These are phyloP conservation scores for Dromococcyx pavoninus DNA, from an alignment of 2,797 vertebrate genomes.

Conservation along the genomic window DNA sequence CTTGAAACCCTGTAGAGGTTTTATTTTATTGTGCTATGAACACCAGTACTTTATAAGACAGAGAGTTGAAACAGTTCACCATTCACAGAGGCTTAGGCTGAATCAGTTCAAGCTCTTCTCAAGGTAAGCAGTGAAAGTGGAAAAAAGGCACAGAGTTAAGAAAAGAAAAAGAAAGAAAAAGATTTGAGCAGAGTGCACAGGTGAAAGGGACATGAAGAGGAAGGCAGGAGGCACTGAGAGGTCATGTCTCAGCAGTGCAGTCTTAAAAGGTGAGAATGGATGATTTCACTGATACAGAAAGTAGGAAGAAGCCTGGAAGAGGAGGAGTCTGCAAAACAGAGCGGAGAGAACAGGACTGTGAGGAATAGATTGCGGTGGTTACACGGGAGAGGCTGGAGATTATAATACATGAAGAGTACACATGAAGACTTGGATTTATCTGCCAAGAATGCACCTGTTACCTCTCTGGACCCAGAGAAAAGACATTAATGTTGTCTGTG, in stretches of 20 bases:
- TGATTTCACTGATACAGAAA: background rate
- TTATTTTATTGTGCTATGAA: constrained; percentile 7
- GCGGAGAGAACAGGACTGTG: background rate
- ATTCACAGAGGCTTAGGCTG: background rate
- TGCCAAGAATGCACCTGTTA: background rate
- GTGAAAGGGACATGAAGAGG: background rate
- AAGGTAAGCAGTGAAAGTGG: background rate
- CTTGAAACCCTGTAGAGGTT: background rate
- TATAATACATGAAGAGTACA: background rate
- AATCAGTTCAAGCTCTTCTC: background rate
- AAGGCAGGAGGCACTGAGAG: background rate
- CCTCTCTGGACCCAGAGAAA: background rate
- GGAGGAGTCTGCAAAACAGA: background rate
- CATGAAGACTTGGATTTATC: background rate
- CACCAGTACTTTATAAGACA: background rate
- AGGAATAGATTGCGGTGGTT: background rate
- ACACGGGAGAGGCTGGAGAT: background rate
- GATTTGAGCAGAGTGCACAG: background rate
- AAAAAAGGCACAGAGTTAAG: background rate
- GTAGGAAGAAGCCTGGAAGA: background rate
- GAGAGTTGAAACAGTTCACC: background rate
- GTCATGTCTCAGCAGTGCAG: background rate
- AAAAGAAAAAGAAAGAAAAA: background rate
- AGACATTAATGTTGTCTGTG: background rate
- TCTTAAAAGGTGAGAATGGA: background rate